Evolutionary conservation across 2,797 vertebrate species (phyloP), one percentile per base, ranked within the genome.

Genomic region (Linurgus olivaceus): DNA sequence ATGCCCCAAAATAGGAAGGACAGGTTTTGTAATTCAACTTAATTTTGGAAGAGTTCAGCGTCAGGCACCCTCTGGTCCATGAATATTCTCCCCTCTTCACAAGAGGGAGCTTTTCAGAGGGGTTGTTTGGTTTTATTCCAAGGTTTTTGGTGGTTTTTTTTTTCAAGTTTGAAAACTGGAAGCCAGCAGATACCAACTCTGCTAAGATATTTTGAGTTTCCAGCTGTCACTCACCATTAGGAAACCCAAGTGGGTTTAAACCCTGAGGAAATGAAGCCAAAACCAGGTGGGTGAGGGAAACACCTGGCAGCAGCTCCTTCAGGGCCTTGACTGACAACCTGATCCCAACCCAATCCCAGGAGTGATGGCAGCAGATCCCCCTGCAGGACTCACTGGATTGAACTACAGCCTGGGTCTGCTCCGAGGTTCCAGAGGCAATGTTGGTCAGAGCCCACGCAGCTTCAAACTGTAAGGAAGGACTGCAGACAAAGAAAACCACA

Each of bases 361-460:
- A 0, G 8, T 13, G 45, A 50, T 11, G 48, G 29, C 16, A 31
- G 1, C 51, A 13, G 20, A 40, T n/a, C 37, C 83, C 37, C 95
- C 70, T 68, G 86, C 73, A 52, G 84, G 42, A 99, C 99, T 98
- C 98, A 99, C 99, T 99, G 96, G 99, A 99, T 97, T 99, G 98
- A 95, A 99, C 99, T 94, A 99, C 99, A 5, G 99, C 99, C 97
- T 99, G 99, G 35, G 99, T 99, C 97, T 99, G 99, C 97, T 99
- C 99, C 55, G 99, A 99, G 66, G 99, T 99, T 94, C 99, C 99
- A 58, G 99, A 99, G 12, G 99, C 99, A 57, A 99, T 99, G 98
- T 99, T 99, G 97, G 99, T 99, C 95, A 99, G 97, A 97, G 99
- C 99, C 99, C 99, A 99, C 9, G 99, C 99, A 75, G 99, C 99